Conservation (phyloP, 2,797 vertebrate species). For the Kryptopterus vitreolus region DNA sequence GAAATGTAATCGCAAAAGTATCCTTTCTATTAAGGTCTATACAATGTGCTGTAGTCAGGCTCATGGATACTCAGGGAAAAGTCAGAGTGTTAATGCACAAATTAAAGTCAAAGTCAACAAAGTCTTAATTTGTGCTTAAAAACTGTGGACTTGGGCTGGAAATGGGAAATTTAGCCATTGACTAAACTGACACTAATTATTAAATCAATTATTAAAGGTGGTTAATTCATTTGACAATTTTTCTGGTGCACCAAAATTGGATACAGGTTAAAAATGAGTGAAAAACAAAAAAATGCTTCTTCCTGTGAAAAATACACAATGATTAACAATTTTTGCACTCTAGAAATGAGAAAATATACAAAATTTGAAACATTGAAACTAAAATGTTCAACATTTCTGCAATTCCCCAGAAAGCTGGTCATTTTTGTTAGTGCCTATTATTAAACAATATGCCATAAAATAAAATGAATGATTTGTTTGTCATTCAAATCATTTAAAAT, state of each 20-base stretch:
- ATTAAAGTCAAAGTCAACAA: no score
- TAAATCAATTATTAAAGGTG: background rate
- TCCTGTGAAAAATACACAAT: slow-evolving; percentile 43
- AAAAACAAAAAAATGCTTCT: slow-evolving; percentile 3
- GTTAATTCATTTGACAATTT: background rate
- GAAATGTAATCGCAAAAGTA: background rate
- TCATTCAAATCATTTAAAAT: slow-evolving; percentile 49
- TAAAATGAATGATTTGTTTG: slow-evolving; percentile 69
- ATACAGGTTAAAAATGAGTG: no score
- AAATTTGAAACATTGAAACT: slow-evolving; percentile 52
- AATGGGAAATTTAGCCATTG: no score
- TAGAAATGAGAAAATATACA: slow-evolving; percentile 61
- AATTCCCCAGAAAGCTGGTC: slow-evolving; percentile 51
- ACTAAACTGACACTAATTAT: background rate
- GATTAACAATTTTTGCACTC: slow-evolving; percentile 51
- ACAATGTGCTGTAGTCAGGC: background rate
- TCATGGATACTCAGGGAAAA: background rate
- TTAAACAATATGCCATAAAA: slow-evolving; percentile 71
- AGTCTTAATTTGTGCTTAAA: no score
- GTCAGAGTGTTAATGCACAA: background rate
- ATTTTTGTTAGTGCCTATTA: slow-evolving; percentile 69
- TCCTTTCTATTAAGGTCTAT: background rate
- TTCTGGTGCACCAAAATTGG: slow-evolving; percentile 49
- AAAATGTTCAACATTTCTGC: slow-evolving; percentile 73
- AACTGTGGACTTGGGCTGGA: background rate